Base-by-base conservation (phyloP, 2,113 vertebrate genomes). In the Myanophis thanlyinensis region DNA sequence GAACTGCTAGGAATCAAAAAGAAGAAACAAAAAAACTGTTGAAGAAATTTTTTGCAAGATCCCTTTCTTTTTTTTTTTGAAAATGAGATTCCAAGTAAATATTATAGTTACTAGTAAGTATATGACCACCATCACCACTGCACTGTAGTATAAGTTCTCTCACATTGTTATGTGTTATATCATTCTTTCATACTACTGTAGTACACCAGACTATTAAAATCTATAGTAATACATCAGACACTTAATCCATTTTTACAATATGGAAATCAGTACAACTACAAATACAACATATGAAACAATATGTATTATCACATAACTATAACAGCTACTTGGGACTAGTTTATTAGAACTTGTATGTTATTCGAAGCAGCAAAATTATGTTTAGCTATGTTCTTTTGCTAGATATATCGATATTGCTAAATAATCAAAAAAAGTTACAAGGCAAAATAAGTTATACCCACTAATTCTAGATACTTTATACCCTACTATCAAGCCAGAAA, bases 1-100 rank as follows among this genome's bases (percentile, higher is more conserved):
- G 44, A 92, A 12, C 91, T 85, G 62, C 91, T 94, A 88, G 91
- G 95, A 96, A 96, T 95, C 56, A 93, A 87, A 23, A 27, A 67
- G 51, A 27, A 87, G 53, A 86, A 85, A 88, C 90, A 93, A 46
- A 20, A 62, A 90, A 96, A 95, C 95, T 89, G 67, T 22, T 40
- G n/a, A 73, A 73, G n/a, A 73, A 35, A 0, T 53, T 54, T 56
- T 56, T 35, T 40, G 15, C 67, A 35, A 13, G 23, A 85, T 11
- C 10, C 22, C 44, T 47, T 47, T 23, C 10, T 25, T 49, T 27
- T 87, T 87, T 49, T 27, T 87, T 87, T 49, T 87, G 15, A 51
- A 48, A 30, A 87, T n/a, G 49, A n/a, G 48, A 48, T 87, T 87
- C 6, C 73, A 80, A 80, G 22, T 40, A 80, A 80, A 80, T 80